Base-by-base conservation (phyloP, 1,140 invertebrate species). In the Ephestia elutella region DNA sequence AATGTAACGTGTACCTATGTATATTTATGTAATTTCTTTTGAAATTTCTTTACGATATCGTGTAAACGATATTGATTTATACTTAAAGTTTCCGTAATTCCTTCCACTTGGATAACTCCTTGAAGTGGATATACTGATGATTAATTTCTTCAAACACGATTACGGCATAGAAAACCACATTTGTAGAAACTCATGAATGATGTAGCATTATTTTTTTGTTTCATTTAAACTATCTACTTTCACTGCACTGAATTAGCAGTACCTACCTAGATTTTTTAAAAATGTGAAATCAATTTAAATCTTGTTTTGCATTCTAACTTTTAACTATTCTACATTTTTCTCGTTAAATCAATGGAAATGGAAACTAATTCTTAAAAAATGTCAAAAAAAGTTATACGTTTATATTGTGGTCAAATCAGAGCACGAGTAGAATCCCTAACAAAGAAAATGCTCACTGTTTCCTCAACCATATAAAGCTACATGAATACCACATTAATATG, bases 111-210 rank as follows among this genome's bases (percentile, higher is more conserved):
- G 7, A 2, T 44, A 44, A 44, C 38, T 44, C n/a, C 38, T 44
- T 44, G 50, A 53, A 53, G 50, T 53, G 10, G 11, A 4, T n/a
- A 53, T n/a, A n/a, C 50, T n/a, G 21, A 53, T 50, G 49, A 50
- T 50, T 50, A 50, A 50, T 50, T 50, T 50, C 18, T 50, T 50
- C 19, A 25, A n/a, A 53, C 38, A 15, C 10, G 13, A 15, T 44
- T 15, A 15, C 38, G n/a, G 1, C 1, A 35, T 13, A 5, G 32
- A 44, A 2, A 44, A 10, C 13, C n/a, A 44, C 38, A 44, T 10
- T 44, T 17, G 13, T 13, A 15, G 38, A 15, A 44, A 44, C 15
- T 1, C 2, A 17, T 44, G 13, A 35, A 5, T 13, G 10, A 35
- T 35, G 3, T 13, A 7, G 21, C 21, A 25, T 25, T 25, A 25